Conservation (phyloP, 2,797 vertebrate genomes). For the Pterois miles region DNA sequence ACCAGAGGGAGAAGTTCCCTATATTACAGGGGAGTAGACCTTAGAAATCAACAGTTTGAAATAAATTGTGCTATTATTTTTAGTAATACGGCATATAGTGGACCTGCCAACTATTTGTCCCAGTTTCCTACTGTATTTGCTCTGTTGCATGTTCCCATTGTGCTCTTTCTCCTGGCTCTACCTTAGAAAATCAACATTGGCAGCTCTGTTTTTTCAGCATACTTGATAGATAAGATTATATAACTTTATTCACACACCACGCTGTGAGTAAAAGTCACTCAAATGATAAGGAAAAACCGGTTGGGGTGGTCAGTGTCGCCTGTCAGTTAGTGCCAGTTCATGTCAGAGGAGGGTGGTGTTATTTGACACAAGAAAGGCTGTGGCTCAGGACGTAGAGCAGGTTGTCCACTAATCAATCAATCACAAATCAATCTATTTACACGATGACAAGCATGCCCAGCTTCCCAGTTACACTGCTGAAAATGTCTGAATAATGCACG, state of each 20-base stretch:
- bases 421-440: no score
- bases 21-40: neutral
- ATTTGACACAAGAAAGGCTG: neutral
- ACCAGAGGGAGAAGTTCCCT: neutral
- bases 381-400: no score
- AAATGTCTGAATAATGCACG: no score
- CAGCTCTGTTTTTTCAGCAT: conserved; percentile 1
- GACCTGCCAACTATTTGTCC: neutral
- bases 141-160: neutral
- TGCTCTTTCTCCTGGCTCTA: neutral
- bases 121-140: neutral
- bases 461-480: no score
- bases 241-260: neutral
- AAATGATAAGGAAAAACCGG: neutral
- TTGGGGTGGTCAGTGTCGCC: neutral
- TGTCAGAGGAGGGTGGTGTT: neutral
- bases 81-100: neutral
- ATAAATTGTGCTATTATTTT: neutral
- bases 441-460: no score
- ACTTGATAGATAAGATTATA: conserved; percentile 6
- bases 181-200: neutral
- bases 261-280: neutral
- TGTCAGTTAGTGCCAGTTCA: neutral
- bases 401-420: no score
- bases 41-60: neutral